A percentile compares a stretch with the other conserved stretches of the same genome.
Evolutionary conservation across 2,113 vertebrate species (phyloP).

Genomic region (Podilymbus podiceps): DNA sequence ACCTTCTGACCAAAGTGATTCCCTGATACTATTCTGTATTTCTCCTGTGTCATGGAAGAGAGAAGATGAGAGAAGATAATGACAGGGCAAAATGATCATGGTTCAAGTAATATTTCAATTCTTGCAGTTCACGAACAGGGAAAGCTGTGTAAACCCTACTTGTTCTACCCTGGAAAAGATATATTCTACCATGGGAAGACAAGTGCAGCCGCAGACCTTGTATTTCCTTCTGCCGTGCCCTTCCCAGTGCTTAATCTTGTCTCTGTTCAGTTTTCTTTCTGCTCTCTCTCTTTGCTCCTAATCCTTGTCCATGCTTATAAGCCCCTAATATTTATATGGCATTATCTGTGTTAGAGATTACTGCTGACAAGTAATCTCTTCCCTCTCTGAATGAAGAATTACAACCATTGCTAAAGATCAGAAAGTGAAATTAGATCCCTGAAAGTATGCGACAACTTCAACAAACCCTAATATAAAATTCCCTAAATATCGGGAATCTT

Average conservation of each 20-base stretch:
- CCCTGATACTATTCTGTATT: background rate
- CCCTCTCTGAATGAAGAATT: slow-evolving; percentile 50
- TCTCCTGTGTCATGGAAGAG: background rate
- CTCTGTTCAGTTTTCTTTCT: slow-evolving; percentile 56
- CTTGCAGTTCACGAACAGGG: background rate
- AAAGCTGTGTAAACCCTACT: background rate
- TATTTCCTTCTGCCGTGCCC: background rate
- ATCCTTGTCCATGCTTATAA: slow-evolving; percentile 67
- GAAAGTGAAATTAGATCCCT: slow-evolving; percentile 56
- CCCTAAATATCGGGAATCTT: background rate
- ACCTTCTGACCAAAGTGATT: background rate
- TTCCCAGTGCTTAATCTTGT: slow-evolving; percentile 59
- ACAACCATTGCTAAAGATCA: slow-evolving; percentile 48
- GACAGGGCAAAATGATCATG: background rate
- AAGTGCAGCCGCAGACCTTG: background rate
- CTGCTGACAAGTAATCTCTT: slow-evolving; percentile 66
- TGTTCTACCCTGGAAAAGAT: background rate
- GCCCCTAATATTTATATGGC: slow-evolving; percentile 67
- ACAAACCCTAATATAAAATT: slow-evolving; percentile 24
- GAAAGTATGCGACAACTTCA: slow-evolving; percentile 31
- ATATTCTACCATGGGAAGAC: background rate
- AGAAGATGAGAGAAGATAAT: no score
- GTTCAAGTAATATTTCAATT: background rate
- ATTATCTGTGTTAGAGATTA: slow-evolving; percentile 64
- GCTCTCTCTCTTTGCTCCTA: slow-evolving; percentile 52